These are phyloP conservation scores for Drosophila macrospina DNA, from an alignment of 2,888 invertebrate species.

Conservation along the genomic window DNA sequence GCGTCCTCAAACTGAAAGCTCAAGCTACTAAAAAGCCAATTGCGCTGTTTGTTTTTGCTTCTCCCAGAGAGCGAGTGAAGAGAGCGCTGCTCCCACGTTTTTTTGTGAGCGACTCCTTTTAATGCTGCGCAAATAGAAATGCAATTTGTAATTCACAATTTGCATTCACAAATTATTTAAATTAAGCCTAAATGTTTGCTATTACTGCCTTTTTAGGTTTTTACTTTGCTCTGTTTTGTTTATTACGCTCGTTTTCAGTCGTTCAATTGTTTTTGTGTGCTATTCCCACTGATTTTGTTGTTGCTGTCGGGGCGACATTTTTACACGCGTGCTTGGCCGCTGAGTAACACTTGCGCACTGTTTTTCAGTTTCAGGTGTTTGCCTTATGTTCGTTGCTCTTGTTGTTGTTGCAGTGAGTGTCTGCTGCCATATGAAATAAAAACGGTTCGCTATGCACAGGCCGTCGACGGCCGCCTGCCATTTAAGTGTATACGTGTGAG, in stretches of 20 bases:
- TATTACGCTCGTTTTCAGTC: constrained; percentile 38
- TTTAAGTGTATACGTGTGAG: constrained; percentile 13
- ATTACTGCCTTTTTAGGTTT: constrained; percentile 7
- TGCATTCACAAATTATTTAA: constrained; percentile 16
- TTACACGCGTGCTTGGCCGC: constrained; percentile 73
- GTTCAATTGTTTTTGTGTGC: constrained; percentile 47
- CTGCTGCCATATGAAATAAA: constrained; percentile 82
- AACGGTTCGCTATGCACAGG: constrained; percentile 81
- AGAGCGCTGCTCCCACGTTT: constrained; percentile 29
- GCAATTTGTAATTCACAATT: constrained; percentile 33
- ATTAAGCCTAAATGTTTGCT: constrained; percentile 34
- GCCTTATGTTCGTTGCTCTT: constrained; percentile 51
- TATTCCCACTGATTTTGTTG: constrained; percentile 37
- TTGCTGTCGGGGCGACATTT: constrained; percentile 60
- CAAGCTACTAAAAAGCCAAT: constrained; percentile 57
- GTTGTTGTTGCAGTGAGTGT: constrained; percentile 47
- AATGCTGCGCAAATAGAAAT: constrained; percentile 58
- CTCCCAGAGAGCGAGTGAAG: constrained; percentile 15
- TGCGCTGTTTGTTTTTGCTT: constrained; percentile 60
- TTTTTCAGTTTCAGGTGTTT: constrained; percentile 61
- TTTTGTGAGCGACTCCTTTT: constrained; percentile 54
- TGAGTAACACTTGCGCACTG: constrained; percentile 82
- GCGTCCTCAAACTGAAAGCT: constrained; percentile 61
- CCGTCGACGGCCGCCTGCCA: constrained; percentile 31
- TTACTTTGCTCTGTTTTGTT: constrained; percentile 37